These are phyloP conservation scores for Oceanodroma leucorhoa DNA, from an alignment of 2,797 vertebrate genomes.

Conservation along the genomic window DNA sequence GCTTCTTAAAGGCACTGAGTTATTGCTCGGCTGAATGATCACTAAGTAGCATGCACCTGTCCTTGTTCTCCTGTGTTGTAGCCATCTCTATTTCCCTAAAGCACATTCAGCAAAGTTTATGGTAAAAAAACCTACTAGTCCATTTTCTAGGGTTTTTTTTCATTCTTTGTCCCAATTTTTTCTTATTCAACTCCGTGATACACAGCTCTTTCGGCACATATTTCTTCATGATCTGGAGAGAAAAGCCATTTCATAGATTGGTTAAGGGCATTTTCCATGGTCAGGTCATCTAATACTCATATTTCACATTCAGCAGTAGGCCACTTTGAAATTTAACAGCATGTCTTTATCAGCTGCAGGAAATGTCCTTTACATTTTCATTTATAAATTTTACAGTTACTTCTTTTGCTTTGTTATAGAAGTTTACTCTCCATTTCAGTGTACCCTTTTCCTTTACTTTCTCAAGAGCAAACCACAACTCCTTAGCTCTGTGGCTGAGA, in stretches of 20 bases:
- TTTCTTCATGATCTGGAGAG: conserved; percentile 63
- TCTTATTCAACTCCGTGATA: conserved; percentile 4
- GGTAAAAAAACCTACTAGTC: conserved; percentile 26
- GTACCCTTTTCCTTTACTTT: neutral
- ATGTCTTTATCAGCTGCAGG: conserved; percentile 31
- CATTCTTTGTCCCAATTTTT: neutral
- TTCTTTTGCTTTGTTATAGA: conserved; percentile 8
- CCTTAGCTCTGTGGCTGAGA: neutral
- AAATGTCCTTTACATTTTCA: conserved; percentile 40
- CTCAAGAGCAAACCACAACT: neutral
- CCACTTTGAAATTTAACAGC: conserved; percentile 54
- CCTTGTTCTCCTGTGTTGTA: conserved; percentile 35
- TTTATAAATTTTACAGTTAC: conserved; percentile 14
- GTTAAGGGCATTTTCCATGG: conserved; percentile 64
- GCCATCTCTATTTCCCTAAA: conserved; percentile 59
- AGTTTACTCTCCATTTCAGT: neutral
- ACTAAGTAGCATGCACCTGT: conserved; percentile 33
- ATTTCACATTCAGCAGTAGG: conserved; percentile 55
- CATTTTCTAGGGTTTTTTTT: conserved; percentile 32
- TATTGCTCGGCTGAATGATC: conserved; percentile 49
- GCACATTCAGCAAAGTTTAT: conserved; percentile 48
- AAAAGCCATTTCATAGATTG: conserved; percentile 64
- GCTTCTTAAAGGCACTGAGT: conserved; percentile 51
- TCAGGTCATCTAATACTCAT: conserved; percentile 54
- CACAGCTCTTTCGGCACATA: conserved; percentile 7